A percentile compares a stretch with the other conserved stretches of the same genome.
Conservation (phyloP, 1,140 invertebrate genomes). For the Panonychus citri region DNA sequence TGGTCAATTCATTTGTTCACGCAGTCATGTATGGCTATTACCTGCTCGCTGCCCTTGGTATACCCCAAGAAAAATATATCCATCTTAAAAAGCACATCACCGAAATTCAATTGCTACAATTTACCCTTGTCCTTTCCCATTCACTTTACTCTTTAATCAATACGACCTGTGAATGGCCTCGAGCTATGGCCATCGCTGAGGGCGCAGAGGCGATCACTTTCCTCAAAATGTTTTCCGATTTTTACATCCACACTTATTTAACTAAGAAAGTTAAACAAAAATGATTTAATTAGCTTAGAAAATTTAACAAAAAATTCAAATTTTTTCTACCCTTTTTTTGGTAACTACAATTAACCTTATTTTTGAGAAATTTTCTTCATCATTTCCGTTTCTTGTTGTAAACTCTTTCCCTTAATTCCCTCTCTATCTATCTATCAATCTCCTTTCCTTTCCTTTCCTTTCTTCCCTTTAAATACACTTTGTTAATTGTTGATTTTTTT, state of each 20-base stretch:
- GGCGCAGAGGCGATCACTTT: background rate
- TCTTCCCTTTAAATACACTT: too few species aligned
- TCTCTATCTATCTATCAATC: too few species aligned
- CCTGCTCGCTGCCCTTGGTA: constrained; percentile 29
- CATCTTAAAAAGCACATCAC: constrained; percentile 24
- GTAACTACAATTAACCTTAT: too few species aligned
- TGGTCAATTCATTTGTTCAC: constrained; percentile 37
- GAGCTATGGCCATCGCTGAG: background rate
- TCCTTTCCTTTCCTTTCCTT: too few species aligned
- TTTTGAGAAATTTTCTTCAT: too few species aligned
- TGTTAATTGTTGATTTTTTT: too few species aligned
- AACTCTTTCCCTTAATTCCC: too few species aligned
- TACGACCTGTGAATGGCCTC: background rate
- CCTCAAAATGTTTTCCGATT: background rate
- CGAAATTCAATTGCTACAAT: constrained; percentile 26
- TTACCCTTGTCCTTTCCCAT: background rate
- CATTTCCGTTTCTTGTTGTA: too few species aligned
- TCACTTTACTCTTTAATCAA: background rate
- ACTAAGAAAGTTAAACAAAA: background rate
- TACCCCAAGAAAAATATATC: constrained; percentile 29
- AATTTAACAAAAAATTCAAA: background rate
- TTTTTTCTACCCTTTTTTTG: too few species aligned
- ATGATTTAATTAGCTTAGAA: background rate
- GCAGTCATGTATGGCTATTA: constrained; percentile 22
- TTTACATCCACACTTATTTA: background rate